phyloP scores from a whole-genome alignment of 1,140 invertebrate species.

The Andricus grossulariae region DNA sequence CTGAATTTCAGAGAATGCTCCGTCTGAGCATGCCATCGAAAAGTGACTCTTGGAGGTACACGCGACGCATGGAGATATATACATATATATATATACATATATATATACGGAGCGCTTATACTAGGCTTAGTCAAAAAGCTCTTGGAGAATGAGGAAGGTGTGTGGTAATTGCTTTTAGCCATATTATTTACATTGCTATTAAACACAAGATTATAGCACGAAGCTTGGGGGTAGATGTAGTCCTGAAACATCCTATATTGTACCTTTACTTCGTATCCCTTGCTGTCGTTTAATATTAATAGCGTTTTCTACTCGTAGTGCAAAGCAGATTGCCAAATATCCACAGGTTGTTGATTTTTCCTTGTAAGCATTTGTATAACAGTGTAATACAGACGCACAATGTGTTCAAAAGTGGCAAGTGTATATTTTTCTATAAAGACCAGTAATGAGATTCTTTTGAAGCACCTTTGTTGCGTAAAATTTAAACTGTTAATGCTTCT shows the following conservation, averaged over 20 bases:
- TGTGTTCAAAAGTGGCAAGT: background rate
- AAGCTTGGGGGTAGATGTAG: background rate
- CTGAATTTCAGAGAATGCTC: no score
- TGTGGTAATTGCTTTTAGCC: conserved; percentile 19
- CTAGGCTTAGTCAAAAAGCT: background rate
- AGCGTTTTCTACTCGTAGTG: conserved; percentile 45
- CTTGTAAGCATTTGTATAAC: conserved; percentile 45
- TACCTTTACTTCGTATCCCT: conserved; percentile 19
- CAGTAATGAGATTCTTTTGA: no score
- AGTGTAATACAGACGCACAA: conserved; percentile 38
- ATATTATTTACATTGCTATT: conserved; percentile 23
- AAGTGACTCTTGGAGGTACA: no score
- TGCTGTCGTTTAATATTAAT: conserved; percentile 4
- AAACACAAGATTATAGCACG: conserved; percentile 25
- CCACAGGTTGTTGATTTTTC: conserved; percentile 73
- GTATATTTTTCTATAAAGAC: background rate
- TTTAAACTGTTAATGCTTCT: no score
- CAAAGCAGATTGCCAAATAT: conserved; percentile 72
- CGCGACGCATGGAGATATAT: no score
- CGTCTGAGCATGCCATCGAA: no score
- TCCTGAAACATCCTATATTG: conserved; percentile 25
- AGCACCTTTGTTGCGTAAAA: no score
- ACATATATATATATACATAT: no score
- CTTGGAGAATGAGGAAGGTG: conserved; percentile 14
- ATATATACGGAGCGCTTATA: background rate